A percentile compares a stretch with the other conserved stretches of the same genome.
Conservation (phyloP, 2,113 vertebrate species). For the Terrapene triunguis region DNA sequence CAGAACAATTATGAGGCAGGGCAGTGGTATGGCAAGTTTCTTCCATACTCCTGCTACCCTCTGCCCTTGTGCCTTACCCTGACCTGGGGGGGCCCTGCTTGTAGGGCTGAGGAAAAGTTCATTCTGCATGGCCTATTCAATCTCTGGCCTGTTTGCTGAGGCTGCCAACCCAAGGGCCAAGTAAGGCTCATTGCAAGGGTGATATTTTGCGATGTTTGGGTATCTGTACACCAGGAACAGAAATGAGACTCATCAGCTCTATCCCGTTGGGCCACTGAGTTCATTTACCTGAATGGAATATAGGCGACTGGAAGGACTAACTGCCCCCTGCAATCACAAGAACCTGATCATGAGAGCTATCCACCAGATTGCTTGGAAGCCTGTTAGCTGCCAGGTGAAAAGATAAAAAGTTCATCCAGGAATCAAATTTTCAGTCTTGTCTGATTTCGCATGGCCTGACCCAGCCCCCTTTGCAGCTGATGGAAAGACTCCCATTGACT, state of each 20-base stretch:
- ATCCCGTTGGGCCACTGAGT: background rate
- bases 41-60: background rate
- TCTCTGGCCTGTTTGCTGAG: background rate
- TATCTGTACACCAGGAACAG: background rate
- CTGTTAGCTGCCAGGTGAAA: background rate
- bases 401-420: background rate
- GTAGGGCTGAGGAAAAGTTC: background rate
- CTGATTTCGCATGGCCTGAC: background rate
- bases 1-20: background rate
- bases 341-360: background rate
- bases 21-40: background rate
- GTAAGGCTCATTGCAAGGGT: background rate
- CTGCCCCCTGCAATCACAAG: background rate
- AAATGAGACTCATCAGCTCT: background rate
- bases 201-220: background rate
- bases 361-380: background rate
- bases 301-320: background rate
- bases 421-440: background rate
- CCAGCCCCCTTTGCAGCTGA: background rate
- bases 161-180: background rate
- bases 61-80: background rate
- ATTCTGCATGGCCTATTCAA: background rate
- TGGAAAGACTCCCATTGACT: rapidly evolving
- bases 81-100: background rate
- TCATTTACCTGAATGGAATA: background rate